Evolutionary conservation across 2,113 vertebrate species (phyloP), one percentile per base, ranked within the genome.

Genomic region (Lethenteron reissneri): DNA sequence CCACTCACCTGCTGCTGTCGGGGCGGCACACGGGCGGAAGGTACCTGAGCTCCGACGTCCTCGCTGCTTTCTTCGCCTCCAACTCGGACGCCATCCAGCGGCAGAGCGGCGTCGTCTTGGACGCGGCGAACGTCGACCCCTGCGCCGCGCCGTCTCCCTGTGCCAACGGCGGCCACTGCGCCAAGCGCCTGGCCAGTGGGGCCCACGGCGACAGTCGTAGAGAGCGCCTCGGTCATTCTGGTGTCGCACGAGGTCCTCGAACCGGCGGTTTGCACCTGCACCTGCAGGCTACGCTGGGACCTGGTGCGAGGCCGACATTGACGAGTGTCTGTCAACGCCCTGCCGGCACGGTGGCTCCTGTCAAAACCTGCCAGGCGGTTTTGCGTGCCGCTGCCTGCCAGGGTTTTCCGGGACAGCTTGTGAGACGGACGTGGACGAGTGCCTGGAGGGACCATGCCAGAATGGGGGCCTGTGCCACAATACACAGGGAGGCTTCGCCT

Each of bases 31-130:
- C 76, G 75, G 80, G 79, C 11, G 87, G 80, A 74, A 90, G 91
- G 75, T 97, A 97, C 2, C 85, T 99, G 68, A 95, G 81, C 74
- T 86, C 90, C 75, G 90, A 89, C 0, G 91, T 90, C 0, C 92
- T 89, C 57, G 87, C 88, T 72, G 92, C 94, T 75, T 99, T 96
- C 83, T 99, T 99, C 3, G 88, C 97, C 77, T 95, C 90, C 80
- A 90, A 95, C 79, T 90, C 86, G 78, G 92, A 95, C 21, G 76
- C 86, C 71, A 80, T 99, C 60, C 80, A 88, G 74, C 83, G 88
- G 17, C 92, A 95, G 81, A 90, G 87, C 1, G 90, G 92, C 3
- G 88, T 92, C 56, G 82, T 81, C 73, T 81, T 99, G 2, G 89
- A 94, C 74, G 84, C 90, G 0, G 89, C 92, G 77, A 91, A 99